A percentile compares a stretch with the other conserved stretches of the same genome.
Evolutionary conservation across 2,888 invertebrate species (phyloP).

Genomic region (Drosophila quasianomalipes): DNA sequence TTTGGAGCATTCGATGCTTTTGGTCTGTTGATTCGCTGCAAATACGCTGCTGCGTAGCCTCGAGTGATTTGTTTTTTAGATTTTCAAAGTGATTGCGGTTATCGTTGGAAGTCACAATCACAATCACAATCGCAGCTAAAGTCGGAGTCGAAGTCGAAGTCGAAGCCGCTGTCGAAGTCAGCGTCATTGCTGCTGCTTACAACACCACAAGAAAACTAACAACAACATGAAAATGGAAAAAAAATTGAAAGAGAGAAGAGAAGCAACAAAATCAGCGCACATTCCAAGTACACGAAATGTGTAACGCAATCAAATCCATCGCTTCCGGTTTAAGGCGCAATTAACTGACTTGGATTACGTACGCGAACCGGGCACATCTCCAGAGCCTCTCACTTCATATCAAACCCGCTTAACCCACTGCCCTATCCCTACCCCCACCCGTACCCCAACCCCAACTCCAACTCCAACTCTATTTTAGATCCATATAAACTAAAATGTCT

Average conservation of each 20-base stretch:
- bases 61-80: conserved; percentile 81
- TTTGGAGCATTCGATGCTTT: conserved; percentile 25
- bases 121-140: conserved; percentile 30
- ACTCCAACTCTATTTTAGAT: conserved; percentile 14
- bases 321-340: conserved; percentile 81
- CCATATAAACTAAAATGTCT: conserved; percentile 2
- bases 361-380: conserved; percentile 45
- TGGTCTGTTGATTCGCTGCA: conserved; percentile 22
- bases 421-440: background rate
- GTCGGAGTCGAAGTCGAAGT: conserved; percentile 34
- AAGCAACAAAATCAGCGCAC: conserved; percentile 74
- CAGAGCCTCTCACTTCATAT: conserved; percentile 3
- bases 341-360: conserved; percentile 79
- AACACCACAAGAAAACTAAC: conserved; percentile 36
- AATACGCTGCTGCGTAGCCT: conserved; percentile 59
- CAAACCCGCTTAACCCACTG: background rate
- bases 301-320: conserved; percentile 82
- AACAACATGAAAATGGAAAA: conserved; percentile 50
- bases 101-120: conserved; percentile 57
- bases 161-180: conserved; percentile 30
- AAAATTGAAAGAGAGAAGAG: background rate
- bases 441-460: too few relatives aligned
- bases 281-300: conserved; percentile 77
- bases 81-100: conserved; percentile 75
- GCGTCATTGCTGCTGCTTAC: conserved; percentile 55